Evolutionary conservation across 1,140 invertebrate species (phyloP), one percentile per base, ranked within the genome.

Genomic region (Rhynchophorus ferrugineus): DNA sequence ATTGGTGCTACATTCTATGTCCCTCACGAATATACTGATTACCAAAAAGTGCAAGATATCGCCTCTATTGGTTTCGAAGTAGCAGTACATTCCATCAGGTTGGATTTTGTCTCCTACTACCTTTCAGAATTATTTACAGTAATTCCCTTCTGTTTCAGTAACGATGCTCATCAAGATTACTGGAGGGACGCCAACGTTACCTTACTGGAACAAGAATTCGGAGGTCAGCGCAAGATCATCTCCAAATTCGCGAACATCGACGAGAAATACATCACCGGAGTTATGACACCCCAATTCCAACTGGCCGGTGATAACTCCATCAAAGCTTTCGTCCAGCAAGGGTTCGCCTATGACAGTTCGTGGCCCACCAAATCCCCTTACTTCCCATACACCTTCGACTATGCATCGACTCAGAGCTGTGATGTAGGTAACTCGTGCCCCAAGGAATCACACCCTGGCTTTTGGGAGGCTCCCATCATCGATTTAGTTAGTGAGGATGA

Each of bases 21-120:
- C 2, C 78, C 76, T 8, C 80, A 86, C 59, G 80, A 85, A 55
- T 84, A 83, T 58, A 82, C 82, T 0, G 77, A 86, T 66, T 87
- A 87, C 56, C 67, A 71, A 18, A 59, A 72, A 57, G 61, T 85
- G 9, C 77, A 83, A 45, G 71, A 83, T 46, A 62, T 86, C 0
- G 82, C 82, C 59, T 71, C 75, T 38, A 61, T 69, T 7, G 83
- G 84, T 0, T 78, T 80, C 49, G 85, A 88, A 69, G 85, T 88
- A 14, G 84, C 77, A 3, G 73, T 82, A 0, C 83, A 75, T 51
- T 81, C 78, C 2, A 75, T 81, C 33, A 73, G 69, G 51, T 82
- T 83, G 58, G 60, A 62, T 42, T 61, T 11, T 43, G 5, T 39
- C 20, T 3, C 11, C 1, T 7, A 50, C 44, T 46, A 14, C 35